phyloP scores from a whole-genome alignment of 2,797 vertebrate species.

The Paguma larvata region DNA sequence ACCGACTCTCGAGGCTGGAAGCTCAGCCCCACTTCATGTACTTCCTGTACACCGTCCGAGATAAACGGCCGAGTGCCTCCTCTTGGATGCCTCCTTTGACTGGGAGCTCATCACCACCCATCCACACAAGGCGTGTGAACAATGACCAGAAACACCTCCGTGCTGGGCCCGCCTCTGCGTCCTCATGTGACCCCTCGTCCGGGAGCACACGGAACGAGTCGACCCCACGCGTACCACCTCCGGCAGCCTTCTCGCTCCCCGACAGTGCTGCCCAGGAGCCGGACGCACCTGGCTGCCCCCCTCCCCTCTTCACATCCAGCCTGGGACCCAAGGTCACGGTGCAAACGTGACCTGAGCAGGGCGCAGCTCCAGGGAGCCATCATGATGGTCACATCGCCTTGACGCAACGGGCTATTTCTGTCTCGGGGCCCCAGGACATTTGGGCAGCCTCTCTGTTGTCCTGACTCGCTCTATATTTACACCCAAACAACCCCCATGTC shows the following conservation, averaged over 20 bases:
- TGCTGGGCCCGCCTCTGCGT: fast-evolving
- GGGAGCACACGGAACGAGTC: fast-evolving
- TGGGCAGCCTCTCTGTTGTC: fast-evolving
- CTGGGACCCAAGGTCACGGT: neutral
- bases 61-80: fast-evolving
- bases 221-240: fast-evolving
- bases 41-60: too few relatives aligned
- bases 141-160: neutral
- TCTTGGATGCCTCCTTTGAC: neutral
- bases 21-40: fast-evolving
- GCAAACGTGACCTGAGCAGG: fast-evolving
- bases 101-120: neutral
- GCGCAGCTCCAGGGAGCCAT: neutral
- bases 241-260: neutral
- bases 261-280: fast-evolving
- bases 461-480: neutral
- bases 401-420: fast-evolving
- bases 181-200: neutral
- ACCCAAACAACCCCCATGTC: fast-evolving
- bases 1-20: neutral
- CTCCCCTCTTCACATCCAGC: neutral
- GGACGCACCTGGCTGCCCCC: neutral
- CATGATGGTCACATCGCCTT: too few relatives aligned
- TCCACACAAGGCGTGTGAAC: neutral
- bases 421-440: fast-evolving